These are phyloP conservation scores for Pagrus major DNA, from an alignment of 2,113 vertebrate species.

Conservation along the genomic window DNA sequence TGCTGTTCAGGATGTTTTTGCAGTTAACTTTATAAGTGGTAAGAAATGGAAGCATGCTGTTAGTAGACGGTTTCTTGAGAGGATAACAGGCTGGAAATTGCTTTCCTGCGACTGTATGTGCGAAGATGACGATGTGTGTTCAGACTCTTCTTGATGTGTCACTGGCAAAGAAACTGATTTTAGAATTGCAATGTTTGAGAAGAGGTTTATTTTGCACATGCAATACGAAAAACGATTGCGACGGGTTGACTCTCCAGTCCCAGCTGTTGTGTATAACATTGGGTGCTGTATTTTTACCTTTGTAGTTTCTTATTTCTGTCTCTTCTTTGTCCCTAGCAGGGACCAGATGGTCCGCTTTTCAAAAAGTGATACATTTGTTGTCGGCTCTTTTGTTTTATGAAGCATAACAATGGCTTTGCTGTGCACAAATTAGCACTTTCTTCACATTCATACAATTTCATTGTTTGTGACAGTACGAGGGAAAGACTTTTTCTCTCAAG, in stretches of 20 bases:
- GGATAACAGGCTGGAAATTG: conserved; percentile 19
- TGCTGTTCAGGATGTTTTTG: conserved; percentile 1
- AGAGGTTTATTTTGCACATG: conserved; percentile 1
- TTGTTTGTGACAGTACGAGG: conserved; percentile 23
- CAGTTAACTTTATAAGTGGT: not conserved
- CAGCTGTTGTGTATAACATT: conserved; percentile 1
- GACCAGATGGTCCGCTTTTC: conserved; percentile 60
- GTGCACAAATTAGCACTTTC: conserved; percentile 57
- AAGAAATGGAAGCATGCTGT: not conserved
- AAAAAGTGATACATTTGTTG: conserved; percentile 51
- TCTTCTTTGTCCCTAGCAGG: conserved; percentile 38
- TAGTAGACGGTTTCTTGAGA: conserved; percentile 17
- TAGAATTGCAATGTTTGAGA: not conserved
- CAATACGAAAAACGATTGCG: not conserved
- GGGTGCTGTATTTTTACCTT: conserved; percentile 22
- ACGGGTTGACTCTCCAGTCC: not conserved
- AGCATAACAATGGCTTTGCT: conserved; percentile 39
- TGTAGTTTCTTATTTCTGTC: conserved; percentile 3
- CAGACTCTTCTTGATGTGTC: not conserved
- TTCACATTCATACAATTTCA: conserved; percentile 41
- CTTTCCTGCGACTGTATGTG: not conserved
- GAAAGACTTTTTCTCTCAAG: not conserved
- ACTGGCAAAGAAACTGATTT: not conserved
- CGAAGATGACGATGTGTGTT: conserved; percentile 2
- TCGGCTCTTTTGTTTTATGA: conserved; percentile 50